Base-by-base conservation (phyloP, 2,113 vertebrate genomes). In the Sisor rabdophorus region DNA sequence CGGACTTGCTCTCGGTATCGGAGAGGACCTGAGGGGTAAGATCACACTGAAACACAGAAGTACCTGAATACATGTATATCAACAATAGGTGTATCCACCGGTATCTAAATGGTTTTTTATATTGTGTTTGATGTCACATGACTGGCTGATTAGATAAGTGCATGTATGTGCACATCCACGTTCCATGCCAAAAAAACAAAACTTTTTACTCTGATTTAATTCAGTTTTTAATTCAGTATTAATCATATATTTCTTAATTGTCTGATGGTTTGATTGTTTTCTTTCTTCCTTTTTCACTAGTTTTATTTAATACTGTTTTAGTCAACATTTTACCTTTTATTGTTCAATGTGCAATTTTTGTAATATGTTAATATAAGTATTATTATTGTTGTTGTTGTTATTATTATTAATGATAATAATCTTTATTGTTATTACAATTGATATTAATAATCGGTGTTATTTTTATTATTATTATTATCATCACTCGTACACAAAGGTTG, bases 11-110 rank as follows among this genome's bases (percentile, higher is more conserved):
- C 91, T 98, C 58, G 96, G 96, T 11, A 91, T 96, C 78, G 95
- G 95, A 15, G 94, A 96, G 81, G 95, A 95, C 11, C 93, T 96
- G 65, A 91, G 94, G 91, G 96, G 96, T 98, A 82, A 92, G 90
- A 16, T 20, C n/a, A 63, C 54, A 72, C n/a, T 15, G 68, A 30
- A 50, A 48, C 53, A 17, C 17, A 17, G 13, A 44, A 56, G 65
- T 44, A 22, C 40, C 11, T 28, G 28, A 26, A 65, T 52, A 13
- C 28, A 75, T 36, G n/a, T 40, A 76, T 40, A 44, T 40, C 36
- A 76, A 6, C 2, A 36, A 6, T 6, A 36, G 2, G 32, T 36
- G 32, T 7, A 54, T 44, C 12, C 28, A 47, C 32, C 20, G 22
- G 36, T 24, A 47, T 47, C n/a, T 24, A 6, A 13, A 48, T 26